phyloP scores from a whole-genome alignment of 1,140 invertebrate species.

The Caenorhabditis brenneri region DNA sequence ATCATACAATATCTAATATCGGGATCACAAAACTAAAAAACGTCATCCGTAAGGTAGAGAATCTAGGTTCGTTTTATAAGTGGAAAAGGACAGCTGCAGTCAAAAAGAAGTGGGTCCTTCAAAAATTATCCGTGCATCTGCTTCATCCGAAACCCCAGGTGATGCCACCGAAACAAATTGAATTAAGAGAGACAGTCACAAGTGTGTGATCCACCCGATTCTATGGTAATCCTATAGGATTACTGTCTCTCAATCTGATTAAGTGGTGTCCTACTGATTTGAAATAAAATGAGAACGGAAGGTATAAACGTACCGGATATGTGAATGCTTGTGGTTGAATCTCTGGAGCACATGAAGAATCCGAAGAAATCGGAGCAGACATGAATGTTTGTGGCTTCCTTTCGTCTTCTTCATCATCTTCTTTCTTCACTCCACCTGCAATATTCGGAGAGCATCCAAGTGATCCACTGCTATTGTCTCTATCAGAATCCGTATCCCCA shows the following conservation, averaged over 20 bases:
- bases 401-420: neutral
- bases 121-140: slow-evolving; percentile 30
- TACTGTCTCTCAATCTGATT: slow-evolving; percentile 1
- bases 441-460: neutral
- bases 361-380: neutral
- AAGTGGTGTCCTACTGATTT: neutral
- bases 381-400: neutral
- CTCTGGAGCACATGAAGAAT: neutral
- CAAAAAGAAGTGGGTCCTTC: slow-evolving; percentile 33
- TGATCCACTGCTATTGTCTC: slow-evolving; percentile 5
- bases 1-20: no score
- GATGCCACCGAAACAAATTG: slow-evolving; percentile 33
- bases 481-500: no score
- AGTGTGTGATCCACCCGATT: slow-evolving; percentile 18
- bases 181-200: slow-evolving; percentile 37
- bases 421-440: slow-evolving; percentile 16
- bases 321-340: neutral
- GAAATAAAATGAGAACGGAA: neutral
- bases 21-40: no score
- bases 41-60: no score
- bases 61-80: neutral
- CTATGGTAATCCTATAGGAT: slow-evolving; percentile 34
- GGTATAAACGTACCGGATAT: slow-evolving; percentile 18
- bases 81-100: slow-evolving; percentile 39
- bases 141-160: neutral